These are phyloP conservation scores for Clarias fuscus DNA, from an alignment of 2,797 vertebrate species.

Conservation along the genomic window DNA sequence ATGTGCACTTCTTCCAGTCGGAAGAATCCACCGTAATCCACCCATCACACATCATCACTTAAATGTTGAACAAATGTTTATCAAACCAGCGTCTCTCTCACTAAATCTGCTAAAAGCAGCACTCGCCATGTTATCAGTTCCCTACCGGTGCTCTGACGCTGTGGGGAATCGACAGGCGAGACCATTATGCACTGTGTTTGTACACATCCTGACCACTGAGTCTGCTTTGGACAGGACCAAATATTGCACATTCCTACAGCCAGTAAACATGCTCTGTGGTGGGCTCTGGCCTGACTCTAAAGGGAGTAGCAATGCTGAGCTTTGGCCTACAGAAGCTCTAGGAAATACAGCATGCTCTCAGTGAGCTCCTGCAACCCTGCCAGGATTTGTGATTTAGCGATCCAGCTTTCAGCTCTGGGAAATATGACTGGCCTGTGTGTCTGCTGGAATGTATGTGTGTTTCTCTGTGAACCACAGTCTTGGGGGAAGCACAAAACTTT, in stretches of 20 bases:
- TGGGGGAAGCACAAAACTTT: background rate
- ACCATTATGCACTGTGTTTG: conserved; percentile 62
- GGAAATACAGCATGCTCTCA: conserved; percentile 19
- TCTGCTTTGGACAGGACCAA: conserved; percentile 69
- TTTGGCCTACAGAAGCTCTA: conserved; percentile 22
- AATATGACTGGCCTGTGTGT: conserved; percentile 11
- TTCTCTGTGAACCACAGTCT: background rate
- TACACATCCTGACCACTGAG: conserved; percentile 65
- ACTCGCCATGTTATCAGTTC: conserved; percentile 27
- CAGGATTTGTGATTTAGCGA: conserved; percentile 21
- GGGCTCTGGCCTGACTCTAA: conserved; percentile 41
- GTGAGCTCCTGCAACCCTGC: background rate
- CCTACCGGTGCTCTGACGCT: conserved; percentile 41
- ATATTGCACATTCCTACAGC: conserved; percentile 75
- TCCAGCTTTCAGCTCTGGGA: background rate
- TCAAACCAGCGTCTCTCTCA: conserved; percentile 15
- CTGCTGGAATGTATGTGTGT: background rate
- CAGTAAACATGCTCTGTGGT: conserved; percentile 67
- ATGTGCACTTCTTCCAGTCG: background rate
- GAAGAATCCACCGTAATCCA: background rate
- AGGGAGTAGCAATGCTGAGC: conserved; percentile 30
- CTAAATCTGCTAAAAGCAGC: conserved; percentile 30
- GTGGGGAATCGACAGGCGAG: conserved; percentile 39
- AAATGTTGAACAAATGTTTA: conserved; percentile 21
- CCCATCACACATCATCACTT: conserved; percentile 8